Evolutionary conservation across 2,888 invertebrate genomes (phyloP), one percentile per base, ranked within the genome.

Genomic region (Drosophila testacea): DNA sequence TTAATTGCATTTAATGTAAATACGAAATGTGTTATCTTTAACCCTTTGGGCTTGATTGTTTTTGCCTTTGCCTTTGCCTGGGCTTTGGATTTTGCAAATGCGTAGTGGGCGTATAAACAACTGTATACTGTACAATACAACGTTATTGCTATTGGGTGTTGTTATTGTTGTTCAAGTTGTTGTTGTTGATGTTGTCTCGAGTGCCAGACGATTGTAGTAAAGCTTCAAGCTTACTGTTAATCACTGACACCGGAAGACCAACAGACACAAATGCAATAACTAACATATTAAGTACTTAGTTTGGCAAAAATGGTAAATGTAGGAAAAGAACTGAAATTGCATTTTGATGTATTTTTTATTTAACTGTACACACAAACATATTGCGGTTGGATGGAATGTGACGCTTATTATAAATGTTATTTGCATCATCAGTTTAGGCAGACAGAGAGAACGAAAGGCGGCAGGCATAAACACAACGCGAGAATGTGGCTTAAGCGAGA

Each of bases 401-500:
- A 10, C 30, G 13, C 10, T 34, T 46, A 30, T n/a, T 48, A 39
- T 30, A 27, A 44, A 57, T 42, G 34, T 79, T 79, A 72, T 79
- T 89, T 84, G 89, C 83, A 84, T 78, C 79, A 78, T 78, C 73
- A 27, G 59, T 69, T 67, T 64, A 60, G 77, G 51, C 62, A 38
- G 60, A 34, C 0, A 22, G n/a, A 10, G 1, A 11, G 6, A 9
- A 32, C 7, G 22, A 54, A 47, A 39, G 48, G 59, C 28, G 44
- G 54, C 42, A 34, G 67, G 28, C 28, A 48, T 51, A 39, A 42
- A 34, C 28, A 32, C 42, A 56, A 16, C 44, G 13, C 51, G 34
- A 32, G 60, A 59, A 39, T 54, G 67, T 38, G 52, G 51, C 60
- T 66, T 60, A 46, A 59, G 42, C 46, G 51, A 56, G 59, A 63